A percentile compares a stretch with the other conserved stretches of the same genome.
Evolutionary conservation across 1,140 invertebrate species (phyloP).

Genomic region (Drosophila orosa): DNA sequence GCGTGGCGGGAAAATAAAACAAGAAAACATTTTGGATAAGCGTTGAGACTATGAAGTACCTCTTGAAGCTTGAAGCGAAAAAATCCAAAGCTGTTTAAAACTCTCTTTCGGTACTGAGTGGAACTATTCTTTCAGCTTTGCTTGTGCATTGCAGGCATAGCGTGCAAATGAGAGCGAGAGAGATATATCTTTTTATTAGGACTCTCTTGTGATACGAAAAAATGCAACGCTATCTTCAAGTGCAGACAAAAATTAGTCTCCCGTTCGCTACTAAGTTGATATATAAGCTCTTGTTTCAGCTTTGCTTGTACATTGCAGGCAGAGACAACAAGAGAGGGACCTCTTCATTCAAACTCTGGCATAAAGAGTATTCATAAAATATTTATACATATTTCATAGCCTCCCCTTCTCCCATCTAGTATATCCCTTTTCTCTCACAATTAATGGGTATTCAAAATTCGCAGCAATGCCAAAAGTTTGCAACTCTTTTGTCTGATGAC

Average conservation of each 20-base stretch:
- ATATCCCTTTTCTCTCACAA: background rate
- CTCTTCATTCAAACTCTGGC: background rate
- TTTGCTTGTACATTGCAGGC: background rate
- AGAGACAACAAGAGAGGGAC: background rate
- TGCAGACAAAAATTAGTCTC: background rate
- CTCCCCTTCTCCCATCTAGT: background rate
- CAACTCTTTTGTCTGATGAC: slow-evolving; percentile 81
- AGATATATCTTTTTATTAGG: too few species aligned
- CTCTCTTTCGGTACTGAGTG: background rate
- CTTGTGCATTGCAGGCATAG: background rate
- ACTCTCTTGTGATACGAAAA: too few species aligned
- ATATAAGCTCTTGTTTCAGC: background rate
- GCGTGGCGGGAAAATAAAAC: slow-evolving; percentile 32
- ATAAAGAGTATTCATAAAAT: background rate
- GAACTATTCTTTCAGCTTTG: background rate
- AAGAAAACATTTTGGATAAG: background rate
- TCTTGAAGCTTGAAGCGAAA: too few species aligned
- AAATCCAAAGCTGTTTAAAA: too few species aligned
- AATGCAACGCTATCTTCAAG: background rate
- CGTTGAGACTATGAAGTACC: background rate
- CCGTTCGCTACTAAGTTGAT: background rate
- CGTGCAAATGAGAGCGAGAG: too few species aligned
- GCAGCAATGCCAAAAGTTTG: slow-evolving; percentile 58
- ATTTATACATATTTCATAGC: background rate
- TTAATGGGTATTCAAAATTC: slow-evolving; percentile 8